Base-by-base conservation (phyloP, 1,140 invertebrate genomes). In the Amphibalanus amphitrite region DNA sequence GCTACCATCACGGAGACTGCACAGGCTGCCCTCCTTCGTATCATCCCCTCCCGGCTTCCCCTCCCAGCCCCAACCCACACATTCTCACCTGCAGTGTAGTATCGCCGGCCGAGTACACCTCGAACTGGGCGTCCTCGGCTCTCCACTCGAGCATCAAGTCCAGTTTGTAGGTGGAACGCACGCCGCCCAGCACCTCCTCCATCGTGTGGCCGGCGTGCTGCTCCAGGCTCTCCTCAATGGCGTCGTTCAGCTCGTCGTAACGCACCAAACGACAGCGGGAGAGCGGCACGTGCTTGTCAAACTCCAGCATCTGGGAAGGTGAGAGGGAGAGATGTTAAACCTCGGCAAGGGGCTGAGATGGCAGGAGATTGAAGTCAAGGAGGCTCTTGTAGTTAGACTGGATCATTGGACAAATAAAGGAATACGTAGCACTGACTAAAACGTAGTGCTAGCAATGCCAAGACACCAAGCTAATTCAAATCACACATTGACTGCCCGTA, bases 171-270 rank as follows among this genome's bases (percentile, higher is more conserved):
- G 75, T 79, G 71, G 78, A 76, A 70, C 82, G 80, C 20, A 80
- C 78, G 72, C 80, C 80, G 29, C 77, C 81, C 65, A 83, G 79
- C 73, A 87, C 79, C 59, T 82, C 82, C 17, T 79, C 79, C 73
- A 87, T 82, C 69, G 78, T 74, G 33, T 84, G 80, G 72, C 85
- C 82, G 23, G 86, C 85, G 68, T 82, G 78, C 6, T 78, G 83
- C 72, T 90, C 87, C 76, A 88, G 88, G 68, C 87, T 90, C 72
- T 84, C 83, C 74, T 90, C 85, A n/a, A 92, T 86, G 3, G 84
- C 81, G 72, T 89, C 87, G 72, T 84, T 82, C 28, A 82, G 79
- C 38, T 85, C 83, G 77, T 91, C 86, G 76, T 89, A 92, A 71
- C 82, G 85, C 1, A 92, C 89, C 28, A 93, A 80, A 3, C 90